Conservation (phyloP, 2,113 vertebrate species). For the cattle (Bos taurus) region ARS-UCD2.0 NC_037350.1:45963501-45964000, state of each 20-base stretch:
- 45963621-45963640: background rate
- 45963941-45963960: background rate
- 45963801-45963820: background rate
- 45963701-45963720: background rate
- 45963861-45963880: background rate
- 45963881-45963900: background rate
- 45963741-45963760: background rate
- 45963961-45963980: background rate
- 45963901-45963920: background rate
- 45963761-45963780: background rate
- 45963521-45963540: background rate
- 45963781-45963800: background rate
- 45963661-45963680: background rate
- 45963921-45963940: background rate
- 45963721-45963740: background rate
- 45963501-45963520: slow-evolving; percentile 14
- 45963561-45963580: background rate
- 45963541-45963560: background rate
- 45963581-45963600: background rate
- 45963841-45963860: background rate
- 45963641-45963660: background rate
- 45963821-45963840: background rate
- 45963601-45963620: background rate
- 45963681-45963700: background rate
- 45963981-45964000: background rate